Base-by-base conservation (phyloP, 2,888 invertebrate genomes). In the Cacoxenus indagator region DNA sequence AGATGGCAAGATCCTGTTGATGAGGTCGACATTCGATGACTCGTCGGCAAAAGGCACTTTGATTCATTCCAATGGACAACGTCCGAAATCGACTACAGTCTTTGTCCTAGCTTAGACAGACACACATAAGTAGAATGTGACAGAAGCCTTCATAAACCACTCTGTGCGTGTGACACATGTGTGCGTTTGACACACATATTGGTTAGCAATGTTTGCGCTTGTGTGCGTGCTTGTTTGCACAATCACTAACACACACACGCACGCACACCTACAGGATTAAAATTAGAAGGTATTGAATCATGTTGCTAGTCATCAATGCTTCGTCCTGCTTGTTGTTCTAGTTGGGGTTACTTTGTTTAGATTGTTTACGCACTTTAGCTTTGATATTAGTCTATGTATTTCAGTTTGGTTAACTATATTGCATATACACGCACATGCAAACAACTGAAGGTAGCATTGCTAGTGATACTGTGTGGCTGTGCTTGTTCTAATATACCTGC, bases 361-460 rank as follows among this genome's bases (percentile, higher is more conserved):
- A 77, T 83, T 85, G 85, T 83, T 85, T 81, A 80, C 84, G 78
- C 83, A 86, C 84, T 86, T 84, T 81, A 80, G 84, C 85, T 85
- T 86, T 84, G 85, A 82, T 82, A 81, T 80, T 84, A 84, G 79
- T 76, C 74, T 67, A 77, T 65, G 73, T 69, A 71, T 74, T 82
- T 76, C 77, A 73, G 69, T 70, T 67, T 74, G 67, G 68, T 72
- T 70, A 29, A 67, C 73, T 8, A 9, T 26, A 55, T 11, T 17
- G 2, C n/a, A 51, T 19, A 6, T 8, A 48, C 17, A n/a, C 48
- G 19, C 9, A 48, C 48, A 48, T 4, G 22, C 51, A 51, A 8
- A 51, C 48, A 51, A 37, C 8, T 0, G 8, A 37, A 37, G 37
- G 37, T 37, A 37, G 37, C 14, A 37, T 37, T 37, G 37, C 37